phyloP scores from a whole-genome alignment of 2,888 invertebrate genomes.

The Drosophila paranaensis region DNA sequence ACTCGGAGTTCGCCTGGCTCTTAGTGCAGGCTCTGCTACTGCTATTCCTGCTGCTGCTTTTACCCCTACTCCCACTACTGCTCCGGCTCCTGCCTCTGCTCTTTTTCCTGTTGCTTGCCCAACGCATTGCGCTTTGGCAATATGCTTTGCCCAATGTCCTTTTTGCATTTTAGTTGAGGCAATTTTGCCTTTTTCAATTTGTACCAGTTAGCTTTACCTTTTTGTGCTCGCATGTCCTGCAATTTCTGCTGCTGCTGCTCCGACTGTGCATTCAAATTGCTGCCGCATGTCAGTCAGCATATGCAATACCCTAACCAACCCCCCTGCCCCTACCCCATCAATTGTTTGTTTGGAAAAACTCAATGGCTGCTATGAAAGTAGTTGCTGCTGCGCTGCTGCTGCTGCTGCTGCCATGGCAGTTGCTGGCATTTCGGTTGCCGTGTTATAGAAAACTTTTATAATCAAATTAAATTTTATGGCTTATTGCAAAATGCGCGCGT shows the following conservation, averaged over 20 bases:
- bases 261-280: slow-evolving; percentile 67
- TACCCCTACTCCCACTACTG: not conserved
- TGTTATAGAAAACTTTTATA: slow-evolving; percentile 76
- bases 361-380: slow-evolving; percentile 24
- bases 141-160: slow-evolving; percentile 57
- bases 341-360: slow-evolving; percentile 25
- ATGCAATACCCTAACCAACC: slow-evolving; percentile 52
- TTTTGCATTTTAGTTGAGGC: slow-evolving; percentile 64
- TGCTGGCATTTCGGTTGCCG: slow-evolving; percentile 30
- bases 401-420: slow-evolving; percentile 16
- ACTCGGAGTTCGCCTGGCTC: slow-evolving; percentile 1
- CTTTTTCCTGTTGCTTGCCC: slow-evolving; percentile 5
- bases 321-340: not conserved
- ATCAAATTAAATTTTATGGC: slow-evolving; percentile 79
- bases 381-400: slow-evolving; percentile 13
- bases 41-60: not conserved
- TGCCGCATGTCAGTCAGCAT: slow-evolving; percentile 65
- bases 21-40: not conserved
- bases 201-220: slow-evolving; percentile 34
- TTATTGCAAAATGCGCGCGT: slow-evolving; percentile 75
- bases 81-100: not conserved
- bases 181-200: slow-evolving; percentile 67
- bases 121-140: slow-evolving; percentile 41
- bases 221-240: slow-evolving; percentile 19
- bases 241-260: slow-evolving; percentile 35